These are phyloP conservation scores for Fistularia tabacaria DNA, from an alignment of 2,797 vertebrate species.

Conservation along the genomic window DNA sequence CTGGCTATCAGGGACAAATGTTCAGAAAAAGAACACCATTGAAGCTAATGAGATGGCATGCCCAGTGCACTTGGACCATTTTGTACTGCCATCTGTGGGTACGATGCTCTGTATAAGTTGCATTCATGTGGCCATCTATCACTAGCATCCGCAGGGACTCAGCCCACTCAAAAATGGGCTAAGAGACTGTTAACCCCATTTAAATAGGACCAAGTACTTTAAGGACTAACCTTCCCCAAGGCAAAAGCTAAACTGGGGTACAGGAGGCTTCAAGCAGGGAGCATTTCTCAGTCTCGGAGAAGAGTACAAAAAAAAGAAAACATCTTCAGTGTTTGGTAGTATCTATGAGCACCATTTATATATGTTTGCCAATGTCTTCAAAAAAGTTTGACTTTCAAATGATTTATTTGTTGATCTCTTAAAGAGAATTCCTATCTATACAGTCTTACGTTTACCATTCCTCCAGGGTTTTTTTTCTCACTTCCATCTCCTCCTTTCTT, in stretches of 20 bases:
- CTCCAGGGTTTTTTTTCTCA: too few relatives aligned
- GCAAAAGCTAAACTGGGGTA: constrained; percentile 64
- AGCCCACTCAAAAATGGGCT: constrained; percentile 53
- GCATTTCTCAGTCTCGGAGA: constrained; percentile 19
- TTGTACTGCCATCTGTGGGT: background rate
- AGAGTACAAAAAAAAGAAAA: background rate
- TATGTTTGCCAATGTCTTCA: too few relatives aligned
- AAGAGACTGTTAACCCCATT: constrained; percentile 67
- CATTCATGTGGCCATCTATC: constrained; percentile 51
- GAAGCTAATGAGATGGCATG: too few relatives aligned
- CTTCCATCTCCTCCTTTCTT: too few relatives aligned
- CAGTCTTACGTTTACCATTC: too few relatives aligned
- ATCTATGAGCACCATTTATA: too few relatives aligned
- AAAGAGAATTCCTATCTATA: too few relatives aligned
- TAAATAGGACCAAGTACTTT: constrained; percentile 55
- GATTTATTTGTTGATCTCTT: too few relatives aligned
- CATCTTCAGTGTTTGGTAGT: background rate
- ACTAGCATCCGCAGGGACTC: constrained; percentile 54
- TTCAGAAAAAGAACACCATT: constrained; percentile 11
- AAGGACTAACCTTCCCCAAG: constrained; percentile 65
- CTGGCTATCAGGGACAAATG: constrained; percentile 5
- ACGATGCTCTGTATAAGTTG: constrained; percentile 5
- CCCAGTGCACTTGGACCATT: too few relatives aligned
- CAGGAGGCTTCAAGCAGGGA: constrained; percentile 28
- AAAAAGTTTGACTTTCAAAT: too few relatives aligned